A percentile compares a stretch with the other conserved stretches of the same genome.
Evolutionary conservation across 2,113 vertebrate genomes (phyloP).

Genomic region (Spilogale gracilis): DNA sequence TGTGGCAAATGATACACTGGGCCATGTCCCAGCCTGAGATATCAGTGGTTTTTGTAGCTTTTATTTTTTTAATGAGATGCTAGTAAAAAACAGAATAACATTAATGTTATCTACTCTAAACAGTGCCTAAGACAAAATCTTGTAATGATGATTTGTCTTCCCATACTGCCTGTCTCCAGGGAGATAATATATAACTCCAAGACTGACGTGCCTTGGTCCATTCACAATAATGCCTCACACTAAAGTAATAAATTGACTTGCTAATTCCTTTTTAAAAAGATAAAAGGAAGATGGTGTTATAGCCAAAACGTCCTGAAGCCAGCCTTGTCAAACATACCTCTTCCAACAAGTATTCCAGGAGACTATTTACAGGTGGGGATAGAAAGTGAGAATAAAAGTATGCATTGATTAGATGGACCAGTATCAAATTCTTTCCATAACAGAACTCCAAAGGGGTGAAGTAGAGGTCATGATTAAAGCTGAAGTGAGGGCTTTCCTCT

Average conservation of each 20-base stretch:
- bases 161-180: neutral
- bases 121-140: neutral
- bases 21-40: neutral
- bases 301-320: neutral
- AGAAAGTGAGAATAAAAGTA: slow-evolving; percentile 7
- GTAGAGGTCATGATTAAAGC: neutral
- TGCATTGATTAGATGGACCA: neutral
- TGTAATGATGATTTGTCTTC: neutral
- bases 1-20: neutral
- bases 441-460: neutral
- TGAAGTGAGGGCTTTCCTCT: neutral
- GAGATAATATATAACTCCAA: neutral
- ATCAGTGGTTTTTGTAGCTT: neutral
- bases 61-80: neutral
- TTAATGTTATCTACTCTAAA: neutral
- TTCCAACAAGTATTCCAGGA: neutral
- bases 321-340: neutral
- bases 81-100: neutral
- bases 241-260: neutral
- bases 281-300: neutral
- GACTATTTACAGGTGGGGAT: neutral
- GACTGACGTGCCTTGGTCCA: neutral
- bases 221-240: neutral
- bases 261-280: neutral
- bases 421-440: neutral